phyloP scores from a whole-genome alignment of 2,888 invertebrate genomes.

The Lepidonotus clava region DNA sequence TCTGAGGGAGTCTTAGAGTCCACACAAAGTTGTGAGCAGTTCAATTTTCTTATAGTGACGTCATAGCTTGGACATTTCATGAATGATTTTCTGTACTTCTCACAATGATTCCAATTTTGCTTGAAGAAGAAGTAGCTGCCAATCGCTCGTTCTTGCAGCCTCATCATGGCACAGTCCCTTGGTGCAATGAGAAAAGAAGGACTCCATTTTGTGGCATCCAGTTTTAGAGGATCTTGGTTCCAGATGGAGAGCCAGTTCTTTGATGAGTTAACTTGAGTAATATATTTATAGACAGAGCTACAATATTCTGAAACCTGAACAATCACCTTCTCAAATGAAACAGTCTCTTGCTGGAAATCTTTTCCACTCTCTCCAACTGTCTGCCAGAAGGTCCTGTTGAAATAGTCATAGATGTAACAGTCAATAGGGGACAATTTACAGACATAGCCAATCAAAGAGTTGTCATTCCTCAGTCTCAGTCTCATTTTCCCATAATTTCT shows the following conservation, averaged over 20 bases:
- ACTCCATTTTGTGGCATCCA: background rate
- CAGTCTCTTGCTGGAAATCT: background rate
- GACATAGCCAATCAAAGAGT: background rate
- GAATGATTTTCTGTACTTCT: background rate
- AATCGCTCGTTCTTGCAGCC: background rate
- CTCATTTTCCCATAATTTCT: background rate
- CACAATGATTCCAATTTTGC: background rate
- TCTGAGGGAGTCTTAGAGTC: background rate
- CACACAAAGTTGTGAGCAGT: background rate
- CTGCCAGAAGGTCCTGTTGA: background rate
- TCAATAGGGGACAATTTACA: background rate
- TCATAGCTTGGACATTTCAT: background rate
- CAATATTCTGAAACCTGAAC: background rate
- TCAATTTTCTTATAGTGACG: background rate
- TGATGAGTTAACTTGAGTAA: too few species aligned
- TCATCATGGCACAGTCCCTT: background rate
- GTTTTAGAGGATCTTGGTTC: background rate
- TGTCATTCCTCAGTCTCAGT: too few species aligned
- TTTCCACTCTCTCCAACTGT: background rate
- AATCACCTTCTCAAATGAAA: background rate
- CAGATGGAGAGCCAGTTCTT: background rate
- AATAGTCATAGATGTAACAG: background rate
- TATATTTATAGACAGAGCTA: background rate
- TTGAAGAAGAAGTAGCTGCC: background rate
- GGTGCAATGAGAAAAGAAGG: background rate